Evolutionary conservation across 1,140 invertebrate genomes (phyloP).

Genomic region (Caenorhabditis brenneri): DNA sequence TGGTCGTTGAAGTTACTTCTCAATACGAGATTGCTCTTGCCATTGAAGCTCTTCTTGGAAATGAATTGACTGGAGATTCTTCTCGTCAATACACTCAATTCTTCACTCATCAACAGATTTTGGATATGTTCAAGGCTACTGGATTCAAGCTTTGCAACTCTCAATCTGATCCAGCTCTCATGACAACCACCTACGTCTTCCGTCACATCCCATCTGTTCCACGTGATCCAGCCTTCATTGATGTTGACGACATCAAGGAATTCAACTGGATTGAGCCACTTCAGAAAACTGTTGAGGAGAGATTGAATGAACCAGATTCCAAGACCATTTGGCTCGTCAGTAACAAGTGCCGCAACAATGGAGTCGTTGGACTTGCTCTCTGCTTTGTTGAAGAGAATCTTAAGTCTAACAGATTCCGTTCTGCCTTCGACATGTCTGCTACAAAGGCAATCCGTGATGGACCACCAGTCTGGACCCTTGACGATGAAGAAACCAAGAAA

Average conservation of each 20-base stretch:
- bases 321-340: slow-evolving; percentile 79
- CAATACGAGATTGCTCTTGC: slow-evolving; percentile 68
- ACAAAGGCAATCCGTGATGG: slow-evolving; percentile 64
- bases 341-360: slow-evolving; percentile 74
- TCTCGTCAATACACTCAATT: slow-evolving; percentile 65
- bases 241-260: slow-evolving; percentile 72
- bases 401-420: slow-evolving; percentile 69
- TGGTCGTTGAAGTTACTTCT: slow-evolving; percentile 72
- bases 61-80: slow-evolving; percentile 75
- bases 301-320: slow-evolving; percentile 76
- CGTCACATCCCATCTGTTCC: slow-evolving; percentile 59
- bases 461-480: slow-evolving; percentile 76
- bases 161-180: slow-evolving; percentile 61
- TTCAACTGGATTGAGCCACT: slow-evolving; percentile 79
- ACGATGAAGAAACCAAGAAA: slow-evolving; percentile 74
- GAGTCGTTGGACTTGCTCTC: slow-evolving; percentile 85
- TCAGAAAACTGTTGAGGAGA: slow-evolving; percentile 71
- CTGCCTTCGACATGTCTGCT: slow-evolving; percentile 64
- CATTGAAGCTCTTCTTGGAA: slow-evolving; percentile 76
- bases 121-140: slow-evolving; percentile 72
- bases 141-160: slow-evolving; percentile 69
- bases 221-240: slow-evolving; percentile 69
- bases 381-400: slow-evolving; percentile 78
- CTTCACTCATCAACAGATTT: slow-evolving; percentile 68
- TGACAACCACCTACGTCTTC: slow-evolving; percentile 64